Base-by-base conservation (phyloP, 2,888 invertebrate species). In the Epinotia demarniana region DNA sequence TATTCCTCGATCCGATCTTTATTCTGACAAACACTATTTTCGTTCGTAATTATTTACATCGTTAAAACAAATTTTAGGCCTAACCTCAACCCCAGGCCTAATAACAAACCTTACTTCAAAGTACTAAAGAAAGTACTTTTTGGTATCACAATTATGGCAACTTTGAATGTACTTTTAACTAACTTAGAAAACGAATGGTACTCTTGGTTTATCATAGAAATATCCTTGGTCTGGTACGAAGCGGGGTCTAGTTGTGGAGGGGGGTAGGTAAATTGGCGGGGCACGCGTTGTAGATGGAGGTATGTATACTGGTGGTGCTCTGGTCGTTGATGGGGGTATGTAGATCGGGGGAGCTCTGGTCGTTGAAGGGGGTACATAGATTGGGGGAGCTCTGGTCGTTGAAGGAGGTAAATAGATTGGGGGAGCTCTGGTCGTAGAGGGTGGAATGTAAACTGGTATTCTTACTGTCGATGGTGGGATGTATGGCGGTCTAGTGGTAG, bases 131-230 rank as follows among this genome's bases (percentile, higher is more conserved):
- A 71, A 75, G 71, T 72, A 72, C 72, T 72, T 72, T 92, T 92
- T 92, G 92, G 92, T 92, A 93, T 93, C 92, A 93, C 92, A 92
- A 88, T 90, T 91, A 92, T 90, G 91, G 91, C 90, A 90, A 87
- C 89, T 85, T 85, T 84, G 79, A 80, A 79, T 82, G 64, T 69
- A 78, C 64, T 78, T 78, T 79, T 78, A 64, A 63, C 78, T 87
- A 86, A 79, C 79, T 88, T 91, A 94, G 80, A 89, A 94, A 71
- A 89, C 88, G 79, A 94, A 94, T 49, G 93, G 91, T 81, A 94
- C 92, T 68, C 81, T 78, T 11, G 94, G 94, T 82, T 87, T 87
- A 76, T 94, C 93, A 86, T 94, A 94, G 82, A 85, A 93, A 78
- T 94, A 94, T 1, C 91, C 94, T 78, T 93, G 82, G 74, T 92